Base-by-base conservation (phyloP, 2,113 vertebrate species). In the Mesocricetus auratus region DNA sequence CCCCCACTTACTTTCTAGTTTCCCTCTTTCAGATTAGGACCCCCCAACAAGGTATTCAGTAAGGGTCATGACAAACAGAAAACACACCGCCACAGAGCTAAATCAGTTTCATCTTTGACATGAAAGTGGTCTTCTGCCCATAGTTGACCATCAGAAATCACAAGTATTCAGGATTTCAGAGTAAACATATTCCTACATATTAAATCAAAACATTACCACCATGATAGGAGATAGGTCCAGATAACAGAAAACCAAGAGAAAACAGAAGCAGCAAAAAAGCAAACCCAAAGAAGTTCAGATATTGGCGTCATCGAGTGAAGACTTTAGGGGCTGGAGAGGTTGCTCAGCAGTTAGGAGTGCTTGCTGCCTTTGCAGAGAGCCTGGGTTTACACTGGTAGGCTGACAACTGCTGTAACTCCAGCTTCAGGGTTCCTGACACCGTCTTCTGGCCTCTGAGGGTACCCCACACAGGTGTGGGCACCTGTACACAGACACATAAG, bases 191-290 rank as follows among this genome's bases (percentile, higher is more conserved):
- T 68, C 26, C 39, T 82, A 64, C 15, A 17, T 36, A 56, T 64
- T 81, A 2, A 66, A 42, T 73, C 58, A 64, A 81, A 93, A 81
- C 31, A 73, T 81, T 56, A 56, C 62, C 45, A 62, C 19, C 19
- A 81, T 36, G 12, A 17, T 42, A 73, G 56, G 45, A 93, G 45
- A 53, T 71, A 62, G 42, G 62, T 33, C 33, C 16, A 74, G 56
- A n/a, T 74, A 58, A 66, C 74, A 81, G 53, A 90, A 86, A 79
- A 86, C 5, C 22, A 78, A 93, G 45, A 89, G 47, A 75, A 77
- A 77, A 4, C 45, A 93, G 64, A 64, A 91, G 68, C 45, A 58
- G 19, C 56, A 16, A 58, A 16, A 60, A 60, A 17, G 17, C 5
- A 56, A 81, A 91, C 6, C 7, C 22, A 87, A 31, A 74, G 22